These are phyloP conservation scores for Periophthalmus magnuspinnatus DNA, from an alignment of 2,797 vertebrate species.

Conservation along the genomic window DNA sequence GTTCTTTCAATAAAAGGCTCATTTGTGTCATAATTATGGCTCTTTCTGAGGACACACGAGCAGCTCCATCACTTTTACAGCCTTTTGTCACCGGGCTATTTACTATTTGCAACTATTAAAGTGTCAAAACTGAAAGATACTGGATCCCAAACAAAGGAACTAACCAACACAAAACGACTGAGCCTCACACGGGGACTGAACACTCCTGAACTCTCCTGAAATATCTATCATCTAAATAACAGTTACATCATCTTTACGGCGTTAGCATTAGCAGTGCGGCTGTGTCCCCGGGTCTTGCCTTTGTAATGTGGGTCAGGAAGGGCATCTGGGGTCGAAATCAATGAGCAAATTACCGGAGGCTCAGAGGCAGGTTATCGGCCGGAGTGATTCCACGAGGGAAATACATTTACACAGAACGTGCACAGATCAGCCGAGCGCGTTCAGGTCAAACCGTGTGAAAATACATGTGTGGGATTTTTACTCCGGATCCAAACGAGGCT, in stretches of 20 bases:
- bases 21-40: constrained; percentile 3
- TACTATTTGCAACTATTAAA: too few relatives aligned
- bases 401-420: too few relatives aligned
- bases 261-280: too few relatives aligned
- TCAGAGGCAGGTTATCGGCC: background rate
- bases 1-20: background rate
- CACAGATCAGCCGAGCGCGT: too few relatives aligned
- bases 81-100: background rate
- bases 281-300: background rate
- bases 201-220: background rate
- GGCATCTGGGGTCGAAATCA: background rate
- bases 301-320: background rate
- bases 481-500: too few relatives aligned
- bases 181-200: background rate
- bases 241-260: too few relatives aligned
- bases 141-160: too few relatives aligned
- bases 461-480: too few relatives aligned
- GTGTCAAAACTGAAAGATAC: too few relatives aligned
- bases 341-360: background rate
- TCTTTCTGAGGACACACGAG: too few relatives aligned
- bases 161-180: background rate
- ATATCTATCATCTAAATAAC: background rate
- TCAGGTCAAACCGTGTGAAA: too few relatives aligned
- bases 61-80: background rate
- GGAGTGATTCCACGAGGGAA: too few relatives aligned